phyloP scores from a whole-genome alignment of 2,113 vertebrate species.

The Albula goreensis region DNA sequence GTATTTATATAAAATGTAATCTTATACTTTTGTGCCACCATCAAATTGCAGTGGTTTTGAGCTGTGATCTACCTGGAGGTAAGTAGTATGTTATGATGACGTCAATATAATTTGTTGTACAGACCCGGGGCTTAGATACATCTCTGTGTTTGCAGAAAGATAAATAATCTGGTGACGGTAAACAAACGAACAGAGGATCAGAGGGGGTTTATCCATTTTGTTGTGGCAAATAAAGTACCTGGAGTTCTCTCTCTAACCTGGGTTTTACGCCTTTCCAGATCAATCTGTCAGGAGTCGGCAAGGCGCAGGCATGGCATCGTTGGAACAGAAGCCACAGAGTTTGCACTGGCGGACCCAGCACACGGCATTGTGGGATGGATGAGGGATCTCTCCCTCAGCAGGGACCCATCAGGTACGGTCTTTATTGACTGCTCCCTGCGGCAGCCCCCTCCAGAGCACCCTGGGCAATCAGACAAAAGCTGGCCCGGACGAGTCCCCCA shows the following conservation, averaged over 20 bases:
- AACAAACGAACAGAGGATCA: background rate
- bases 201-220: background rate
- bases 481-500: background rate
- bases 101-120: background rate
- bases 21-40: too few relatives aligned
- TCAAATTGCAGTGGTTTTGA: too few relatives aligned
- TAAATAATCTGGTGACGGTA: background rate
- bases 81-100: too few relatives aligned
- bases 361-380: background rate
- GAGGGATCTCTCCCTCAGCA: background rate
- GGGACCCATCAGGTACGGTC: background rate
- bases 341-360: too few relatives aligned
- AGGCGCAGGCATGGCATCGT: too few relatives aligned
- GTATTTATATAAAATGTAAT: too few relatives aligned
- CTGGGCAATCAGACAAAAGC: background rate
- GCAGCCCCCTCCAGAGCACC: background rate
- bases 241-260: background rate
- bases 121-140: background rate
- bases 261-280: too few relatives aligned
- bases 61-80: too few relatives aligned
- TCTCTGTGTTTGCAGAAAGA: background rate
- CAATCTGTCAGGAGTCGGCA: too few relatives aligned
- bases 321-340: too few relatives aligned
- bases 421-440: background rate
- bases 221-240: background rate